Conservation (phyloP, 1,140 invertebrate genomes). For the Plectus sambesii region DNA sequence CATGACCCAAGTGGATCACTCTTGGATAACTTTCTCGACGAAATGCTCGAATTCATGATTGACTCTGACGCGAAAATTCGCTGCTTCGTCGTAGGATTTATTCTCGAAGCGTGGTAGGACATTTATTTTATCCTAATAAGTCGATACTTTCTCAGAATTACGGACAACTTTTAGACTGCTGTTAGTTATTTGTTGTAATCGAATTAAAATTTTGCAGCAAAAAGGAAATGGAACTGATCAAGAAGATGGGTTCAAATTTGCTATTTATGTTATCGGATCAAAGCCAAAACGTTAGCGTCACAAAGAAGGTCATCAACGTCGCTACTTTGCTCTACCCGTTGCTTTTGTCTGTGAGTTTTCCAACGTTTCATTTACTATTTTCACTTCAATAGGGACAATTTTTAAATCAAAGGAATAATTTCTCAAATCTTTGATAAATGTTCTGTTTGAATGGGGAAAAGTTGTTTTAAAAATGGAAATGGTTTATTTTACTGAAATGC, state of each 20-base stretch:
- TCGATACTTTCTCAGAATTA: too few relatives aligned
- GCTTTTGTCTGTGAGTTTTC: constrained; percentile 11
- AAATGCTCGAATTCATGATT: constrained; percentile 73
- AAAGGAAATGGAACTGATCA: constrained; percentile 65
- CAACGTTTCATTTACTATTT: too few relatives aligned
- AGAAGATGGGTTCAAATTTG: too few relatives aligned
- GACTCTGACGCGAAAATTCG: constrained; percentile 69
- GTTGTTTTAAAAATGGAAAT: too few relatives aligned
- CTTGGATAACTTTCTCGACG: constrained; percentile 58
- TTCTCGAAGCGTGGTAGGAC: constrained; percentile 88
- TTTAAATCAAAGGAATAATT: constrained; percentile 50
- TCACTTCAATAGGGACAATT: constrained; percentile 55
- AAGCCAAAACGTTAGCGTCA: too few relatives aligned
- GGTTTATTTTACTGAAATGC: too few relatives aligned
- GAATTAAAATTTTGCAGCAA: constrained; percentile 58
- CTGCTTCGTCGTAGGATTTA: constrained; percentile 76
- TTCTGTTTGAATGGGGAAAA: too few relatives aligned
- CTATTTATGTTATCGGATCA: too few relatives aligned
- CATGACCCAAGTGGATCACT: constrained; percentile 60
- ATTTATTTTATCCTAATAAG: constrained; percentile 26
- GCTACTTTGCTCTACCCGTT: constrained; percentile 63
- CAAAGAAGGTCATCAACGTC: constrained; percentile 80
- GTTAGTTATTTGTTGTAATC: too few relatives aligned
- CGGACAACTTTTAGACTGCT: too few relatives aligned
- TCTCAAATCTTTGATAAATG: too few relatives aligned